Base-by-base conservation (phyloP, 1,140 invertebrate species). In the Conopomorpha cramerella region DNA sequence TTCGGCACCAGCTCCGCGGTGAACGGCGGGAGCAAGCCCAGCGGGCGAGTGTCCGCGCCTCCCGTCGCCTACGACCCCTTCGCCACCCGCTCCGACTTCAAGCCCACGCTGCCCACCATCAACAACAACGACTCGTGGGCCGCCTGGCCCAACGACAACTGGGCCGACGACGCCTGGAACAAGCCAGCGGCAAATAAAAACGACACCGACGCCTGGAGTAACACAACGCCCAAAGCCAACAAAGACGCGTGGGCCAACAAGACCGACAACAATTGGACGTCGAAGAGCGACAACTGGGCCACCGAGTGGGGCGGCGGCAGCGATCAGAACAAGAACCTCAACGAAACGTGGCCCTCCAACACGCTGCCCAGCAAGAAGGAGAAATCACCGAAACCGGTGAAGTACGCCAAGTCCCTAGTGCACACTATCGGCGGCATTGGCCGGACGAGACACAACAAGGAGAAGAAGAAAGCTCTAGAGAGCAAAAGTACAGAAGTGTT, bases 391-490 rank as follows among this genome's bases (percentile, higher is more conserved):
- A 67, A 64, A 28, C 64, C 72, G 7, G 66, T 74, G 6, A 67
- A 73, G 36, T 67, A 77, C 36, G 73, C 70, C 0, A 63, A 54
- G 36, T 66, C 65, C 1, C 45, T 74, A 2, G 65, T 71, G 10
- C 56, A 73, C 39, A 76, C 70, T 34, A 70, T 74, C 38, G 70
- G 70, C 16, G 70, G 66, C 2, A 70, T 74, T 33, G 70, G 63
- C 0, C 43, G 68, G 31, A 55, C 46, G 29, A 61, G 42, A 37
- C 50, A 65, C 26, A 52, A 56, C 15, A 52, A 72, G 47, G 36
- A 39, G 4, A 64, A 65, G 31, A 38, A 49, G n/a, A 34, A 32
- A 17, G 16, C 2, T 4, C 18, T 19, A 10, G 26, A 12, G 2
- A n/a, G 25, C 2, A 11, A 16, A 10, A n/a, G 15, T n/a, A 34